Evolutionary conservation across 2,797 vertebrate species (phyloP), one percentile per base, ranked within the genome.

Genomic region (Meda fulgida): DNA sequence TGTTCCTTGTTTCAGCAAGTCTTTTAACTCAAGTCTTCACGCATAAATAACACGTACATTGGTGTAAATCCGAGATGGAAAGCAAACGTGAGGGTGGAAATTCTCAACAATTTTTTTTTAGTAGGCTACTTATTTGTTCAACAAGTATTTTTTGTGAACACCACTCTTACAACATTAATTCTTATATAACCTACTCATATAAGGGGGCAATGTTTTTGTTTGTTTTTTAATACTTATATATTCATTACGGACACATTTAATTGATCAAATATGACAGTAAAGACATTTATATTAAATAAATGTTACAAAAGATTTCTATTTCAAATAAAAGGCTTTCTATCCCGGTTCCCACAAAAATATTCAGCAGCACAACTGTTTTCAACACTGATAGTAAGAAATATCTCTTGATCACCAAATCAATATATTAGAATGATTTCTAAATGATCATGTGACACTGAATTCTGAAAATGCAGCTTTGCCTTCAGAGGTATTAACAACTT

Each of bases 21-120:
- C 38, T 58, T 84, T 84, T 31, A 43, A 58, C 76, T 79, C 66
- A 19, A 31, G 63, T 43, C 48, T 84, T 84, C 66, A 84, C 69
- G 19, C 73, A 23, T 55, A 51, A 38, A 26, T 55, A 69, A 69
- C 21, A 40, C 4, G 21, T 69, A 26, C 48, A 31, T 55, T 69
- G n/a, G 51, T 14, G 34, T n/a, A 29, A n/a, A 53, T 38, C 31
- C 1, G 10, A 75, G 43, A 76, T 7, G 2, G 31, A 51, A 58
- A 51, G 58, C 34, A 11, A 53, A 77, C 69, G 34, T 11, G 34
- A 77, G 19, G 46, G 73, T n/a, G n/a, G n/a, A n/a, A n/a, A n/a
- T n/a, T n/a, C n/a, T n/a, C n/a, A n/a, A n/a, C n/a, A n/a, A n/a
- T n/a, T n/a, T n/a, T n/a, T n/a, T n/a, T n/a, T n/a, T n/a, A n/a